Conservation (phyloP, 53 echinoderm and acorn worm species). For the Holothuria leucospilota region DNA sequence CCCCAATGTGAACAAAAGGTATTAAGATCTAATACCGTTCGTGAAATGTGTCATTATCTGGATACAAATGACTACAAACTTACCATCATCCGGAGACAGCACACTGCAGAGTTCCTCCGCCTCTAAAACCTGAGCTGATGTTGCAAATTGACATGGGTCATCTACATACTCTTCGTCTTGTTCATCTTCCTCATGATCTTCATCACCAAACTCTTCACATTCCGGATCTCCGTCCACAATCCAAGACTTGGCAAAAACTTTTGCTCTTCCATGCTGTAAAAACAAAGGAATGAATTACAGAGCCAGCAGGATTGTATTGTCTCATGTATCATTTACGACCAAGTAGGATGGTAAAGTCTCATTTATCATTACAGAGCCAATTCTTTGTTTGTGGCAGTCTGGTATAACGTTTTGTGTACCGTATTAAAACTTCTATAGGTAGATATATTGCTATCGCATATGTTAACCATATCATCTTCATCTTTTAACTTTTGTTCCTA, state of each 20-base stretch:
- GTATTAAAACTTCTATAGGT: too few relatives aligned
- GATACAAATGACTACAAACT: neutral
- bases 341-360: too few relatives aligned
- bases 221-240: slow-evolving; percentile 48
- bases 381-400: too few relatives aligned
- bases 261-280: slow-evolving; percentile 25
- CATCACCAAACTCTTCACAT: slow-evolving; percentile 30
- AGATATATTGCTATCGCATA: too few relatives aligned
- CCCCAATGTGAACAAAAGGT: too few relatives aligned
- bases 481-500: too few relatives aligned
- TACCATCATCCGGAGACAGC: slow-evolving; percentile 12
- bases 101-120: neutral
- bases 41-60: too few relatives aligned
- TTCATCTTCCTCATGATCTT: slow-evolving; percentile 26
- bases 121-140: slow-evolving; percentile 20
- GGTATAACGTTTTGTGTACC: too few relatives aligned
- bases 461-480: too few relatives aligned
- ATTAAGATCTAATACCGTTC: too few relatives aligned
- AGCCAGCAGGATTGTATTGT: neutral
- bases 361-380: too few relatives aligned
- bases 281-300: neutral
- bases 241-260: slow-evolving; percentile 71
- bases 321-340: too few relatives aligned
- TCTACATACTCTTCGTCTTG: slow-evolving; percentile 12
- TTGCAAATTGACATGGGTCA: slow-evolving; percentile 55